A percentile compares a stretch with the other conserved stretches of the same genome.
These are phyloP conservation scores for Mythimna pallens DNA, from an alignment of 2,888 invertebrate genomes.

Conservation along the genomic window DNA sequence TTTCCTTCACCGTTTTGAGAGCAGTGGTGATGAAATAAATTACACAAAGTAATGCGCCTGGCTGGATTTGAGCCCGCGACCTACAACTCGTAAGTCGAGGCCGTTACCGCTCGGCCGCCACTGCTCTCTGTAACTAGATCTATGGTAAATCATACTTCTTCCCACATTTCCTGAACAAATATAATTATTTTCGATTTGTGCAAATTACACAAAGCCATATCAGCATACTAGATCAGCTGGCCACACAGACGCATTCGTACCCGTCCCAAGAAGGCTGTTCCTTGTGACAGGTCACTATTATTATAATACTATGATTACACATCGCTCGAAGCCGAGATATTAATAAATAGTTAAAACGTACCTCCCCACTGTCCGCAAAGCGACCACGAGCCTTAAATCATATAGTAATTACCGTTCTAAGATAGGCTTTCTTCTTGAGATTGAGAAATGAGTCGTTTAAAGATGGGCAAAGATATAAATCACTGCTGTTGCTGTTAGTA, in stretches of 20 bases:
- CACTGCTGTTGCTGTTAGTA: conserved; percentile 58
- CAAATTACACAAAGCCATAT: conserved; percentile 65
- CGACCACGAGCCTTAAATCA: conserved; percentile 83
- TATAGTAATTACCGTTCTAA: conserved; percentile 81
- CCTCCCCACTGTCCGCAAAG: conserved; percentile 78
- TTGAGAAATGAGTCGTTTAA: conserved; percentile 82
- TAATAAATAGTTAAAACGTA: conserved; percentile 79
- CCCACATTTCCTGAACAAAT: conserved; percentile 28
- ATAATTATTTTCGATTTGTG: conserved; percentile 56
- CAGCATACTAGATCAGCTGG: conserved; percentile 67
- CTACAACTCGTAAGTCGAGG: too few relatives aligned
- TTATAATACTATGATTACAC: conserved; percentile 82
- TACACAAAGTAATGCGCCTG: too few relatives aligned
- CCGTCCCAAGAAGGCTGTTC: conserved; percentile 72
- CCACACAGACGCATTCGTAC: conserved; percentile 74
- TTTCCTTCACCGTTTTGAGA: too few relatives aligned
- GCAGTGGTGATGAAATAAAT: too few relatives aligned
- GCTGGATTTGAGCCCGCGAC: too few relatives aligned
- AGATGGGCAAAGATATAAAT: conserved; percentile 72
- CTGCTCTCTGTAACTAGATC: too few relatives aligned
- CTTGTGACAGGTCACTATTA: conserved; percentile 81
- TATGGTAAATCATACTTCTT: neutral
- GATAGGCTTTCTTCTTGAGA: conserved; percentile 80
- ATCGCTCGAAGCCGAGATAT: conserved; percentile 80
- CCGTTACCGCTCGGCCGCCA: too few relatives aligned